Evolutionary conservation across 2,888 invertebrate species (phyloP).

Genomic region (Macrophya alboannulata): DNA sequence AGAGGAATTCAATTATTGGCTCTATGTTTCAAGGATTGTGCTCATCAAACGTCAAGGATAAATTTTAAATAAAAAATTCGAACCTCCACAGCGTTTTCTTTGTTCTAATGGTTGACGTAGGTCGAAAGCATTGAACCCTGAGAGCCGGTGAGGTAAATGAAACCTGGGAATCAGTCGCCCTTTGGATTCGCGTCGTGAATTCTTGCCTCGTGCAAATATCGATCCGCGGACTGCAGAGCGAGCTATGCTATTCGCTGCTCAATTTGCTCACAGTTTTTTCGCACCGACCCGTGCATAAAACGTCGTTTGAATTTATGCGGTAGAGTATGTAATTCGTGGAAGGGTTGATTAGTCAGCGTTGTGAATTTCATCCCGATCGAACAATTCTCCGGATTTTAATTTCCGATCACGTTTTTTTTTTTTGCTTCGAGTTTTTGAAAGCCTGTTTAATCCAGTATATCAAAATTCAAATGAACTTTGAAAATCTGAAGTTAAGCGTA

Average conservation of each 20-base stretch:
- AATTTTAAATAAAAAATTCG: neutral
- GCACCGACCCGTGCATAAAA: neutral
- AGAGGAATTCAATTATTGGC: neutral
- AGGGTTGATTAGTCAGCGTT: neutral
- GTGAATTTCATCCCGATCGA: neutral
- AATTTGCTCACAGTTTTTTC: conserved; percentile 17
- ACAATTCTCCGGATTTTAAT: neutral
- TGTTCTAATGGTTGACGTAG: neutral
- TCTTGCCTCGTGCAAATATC: conserved; percentile 11
- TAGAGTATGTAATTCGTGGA: neutral
- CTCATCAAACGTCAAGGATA: neutral
- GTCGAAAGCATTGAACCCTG: conserved; percentile 14
- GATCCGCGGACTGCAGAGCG: neutral
- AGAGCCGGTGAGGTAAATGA: conserved; percentile 10
- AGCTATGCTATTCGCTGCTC: neutral
- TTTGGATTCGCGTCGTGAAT: conserved; percentile 40
- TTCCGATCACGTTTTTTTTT: neutral
- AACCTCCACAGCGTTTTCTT: neutral
- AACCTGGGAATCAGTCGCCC: conserved; percentile 51
- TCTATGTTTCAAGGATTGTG: neutral
- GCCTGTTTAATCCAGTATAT: neutral
- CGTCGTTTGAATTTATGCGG: neutral
- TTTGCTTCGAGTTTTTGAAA: neutral
- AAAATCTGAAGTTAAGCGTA: neutral
- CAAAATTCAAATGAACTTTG: neutral